A percentile compares a stretch with the other conserved stretches of the same genome.
These are phyloP conservation scores for Hepsetus odoe DNA, from an alignment of 2,113 vertebrate species.

Conservation along the genomic window DNA sequence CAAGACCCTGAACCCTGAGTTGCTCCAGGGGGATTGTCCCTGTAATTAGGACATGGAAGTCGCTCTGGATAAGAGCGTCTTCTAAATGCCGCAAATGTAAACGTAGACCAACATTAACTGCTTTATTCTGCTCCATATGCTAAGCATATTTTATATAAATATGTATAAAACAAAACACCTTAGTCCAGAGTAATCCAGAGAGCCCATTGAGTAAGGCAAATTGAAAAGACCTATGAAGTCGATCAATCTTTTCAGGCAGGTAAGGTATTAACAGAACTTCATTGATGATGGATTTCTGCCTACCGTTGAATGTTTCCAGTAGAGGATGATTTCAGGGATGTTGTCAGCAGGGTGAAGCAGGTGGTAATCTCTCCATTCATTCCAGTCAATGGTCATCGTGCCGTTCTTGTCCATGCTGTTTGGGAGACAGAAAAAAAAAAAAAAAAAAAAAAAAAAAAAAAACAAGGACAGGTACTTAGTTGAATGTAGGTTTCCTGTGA, in stretches of 20 bases:
- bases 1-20: too few relatives aligned
- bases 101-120: not conserved
- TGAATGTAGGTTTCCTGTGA: not conserved
- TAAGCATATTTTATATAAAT: not conserved
- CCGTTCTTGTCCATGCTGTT: constrained; percentile 95
- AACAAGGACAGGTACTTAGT: constrained; percentile 2
- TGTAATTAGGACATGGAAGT: too few relatives aligned
- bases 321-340: constrained; percentile 95
- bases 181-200: not conserved
- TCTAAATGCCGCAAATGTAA: too few relatives aligned
- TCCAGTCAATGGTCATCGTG: constrained; percentile 97
- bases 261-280: not conserved
- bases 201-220: not conserved
- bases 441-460: not conserved
- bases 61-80: too few relatives aligned
- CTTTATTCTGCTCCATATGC: not conserved
- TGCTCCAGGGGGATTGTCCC: too few relatives aligned
- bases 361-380: constrained; percentile 94
- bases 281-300: constrained; percentile 21
- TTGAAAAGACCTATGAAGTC: not conserved
- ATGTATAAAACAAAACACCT: not conserved
- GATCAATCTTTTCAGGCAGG: not conserved
- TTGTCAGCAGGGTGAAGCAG: constrained; percentile 91
- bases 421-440: not conserved
- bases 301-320: constrained; percentile 99